Evolutionary conservation across 1,140 invertebrate species (phyloP), one percentile per base, ranked within the genome.

Genomic region (Calliopsis andreniformis): DNA sequence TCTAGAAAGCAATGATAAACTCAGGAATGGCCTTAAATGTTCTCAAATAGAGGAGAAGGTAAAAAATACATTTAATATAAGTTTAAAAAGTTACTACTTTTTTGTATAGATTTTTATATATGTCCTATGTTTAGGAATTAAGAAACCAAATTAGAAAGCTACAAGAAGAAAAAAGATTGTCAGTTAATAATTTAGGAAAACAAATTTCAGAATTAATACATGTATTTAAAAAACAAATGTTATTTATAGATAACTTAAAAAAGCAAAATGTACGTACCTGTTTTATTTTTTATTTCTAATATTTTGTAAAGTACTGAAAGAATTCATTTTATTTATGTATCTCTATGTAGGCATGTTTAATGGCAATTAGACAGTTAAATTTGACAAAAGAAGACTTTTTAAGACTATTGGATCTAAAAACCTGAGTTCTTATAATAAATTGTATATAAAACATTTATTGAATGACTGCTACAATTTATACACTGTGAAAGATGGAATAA

Each of bases 201-300:
- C 92, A 93, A 51, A 89, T 91, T 67, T 67, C 80, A 0, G 93
- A 94, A 85, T 71, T 94, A 8, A 51, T 92, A 39, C 90, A 92
- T 78, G 91, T 90, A 5, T 93, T 92, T 67, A 93, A 92, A 82
- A 93, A 93, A 75, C 93, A 93, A 86, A 82, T 89, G 55, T 83
- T 91, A 39, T 85, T 94, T 0, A 84, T 93, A 20, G 91, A 93
- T 73, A 93, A 93, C 86, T 84, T 94, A 10, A 93, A 93, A 67
- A 93, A 91, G 77, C 93, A 94, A 88, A 93, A 92, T 80, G 93
- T 93, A 85, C 12, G 61, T 82, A 79, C 61, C 23, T 69, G 51
- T 56, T 51, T 42, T n/a, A 66, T 51, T 20, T 67, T 2, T 51
- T 55, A 3, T 39, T 39, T 39, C 10, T n/a, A n/a, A n/a, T n/a